Evolutionary conservation across 2,888 invertebrate genomes (phyloP), one percentile per base, ranked within the genome.

Genomic region (Zeuzera pyrina): DNA sequence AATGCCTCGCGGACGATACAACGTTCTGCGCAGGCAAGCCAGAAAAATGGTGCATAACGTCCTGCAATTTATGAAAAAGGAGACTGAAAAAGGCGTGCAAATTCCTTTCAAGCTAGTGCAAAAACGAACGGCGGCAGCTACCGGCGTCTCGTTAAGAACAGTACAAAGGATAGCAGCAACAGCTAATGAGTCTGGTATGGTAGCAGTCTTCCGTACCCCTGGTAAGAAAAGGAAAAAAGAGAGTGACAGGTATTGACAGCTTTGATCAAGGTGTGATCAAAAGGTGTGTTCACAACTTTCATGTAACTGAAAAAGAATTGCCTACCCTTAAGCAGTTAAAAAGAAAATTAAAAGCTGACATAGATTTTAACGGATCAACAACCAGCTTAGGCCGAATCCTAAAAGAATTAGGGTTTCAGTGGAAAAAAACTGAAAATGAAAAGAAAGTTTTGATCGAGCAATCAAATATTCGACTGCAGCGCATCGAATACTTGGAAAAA

Each of bases 251-350:
- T 1, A 42, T 54, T 2, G 49, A 55, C 16, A 41, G 31, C 16
- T 56, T 55, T 29, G 47, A 53, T 24, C 43, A 49, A 36, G 43
- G 47, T 3, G 49, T 54, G 1, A 49, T 58, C 12, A 59, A 45
- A 41, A 49, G 52, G 12, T 47, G 44, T 16, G 43, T 58, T 3
- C 53, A 60, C 22, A 57, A 53, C 33, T 57, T 47, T 23, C 55
- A 59, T 29, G 3, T 30, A 3, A 45, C 45, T 2, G 33, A 52
- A 14, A 54, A 58, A 29, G 50, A 53, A 29, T 30, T 57, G 1
- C 49, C 48, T 1, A 49, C 55, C 3, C 19, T 54, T 7, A 30
- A 26, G 6, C 43, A 44, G 24, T 27, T 56, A 7, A 21, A 16
- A 30, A 24, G 33, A 31, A 45, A 41, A 31, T 27, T 46, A 30